These are phyloP conservation scores for Melopsittacus undulatus DNA, from an alignment of 2,797 vertebrate genomes.

Conservation along the genomic window DNA sequence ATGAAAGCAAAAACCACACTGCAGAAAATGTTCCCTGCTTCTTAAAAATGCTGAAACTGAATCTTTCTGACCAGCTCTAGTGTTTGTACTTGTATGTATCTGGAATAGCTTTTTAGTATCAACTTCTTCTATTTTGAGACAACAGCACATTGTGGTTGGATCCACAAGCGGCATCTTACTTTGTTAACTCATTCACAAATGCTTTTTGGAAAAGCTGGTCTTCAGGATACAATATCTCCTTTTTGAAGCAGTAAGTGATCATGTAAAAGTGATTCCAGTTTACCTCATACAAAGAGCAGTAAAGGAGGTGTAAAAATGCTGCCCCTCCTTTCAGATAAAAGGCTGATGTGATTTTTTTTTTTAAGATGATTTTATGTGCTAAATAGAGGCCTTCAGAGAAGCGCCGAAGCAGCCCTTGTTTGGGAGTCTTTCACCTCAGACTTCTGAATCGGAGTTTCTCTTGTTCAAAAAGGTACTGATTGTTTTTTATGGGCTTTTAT, in stretches of 20 bases:
- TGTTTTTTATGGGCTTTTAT: slow-evolving; percentile 66
- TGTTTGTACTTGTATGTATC: slow-evolving; percentile 69
- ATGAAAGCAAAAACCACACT: not conserved
- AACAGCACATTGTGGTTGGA: slow-evolving; percentile 60
- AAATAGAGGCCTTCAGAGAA: slow-evolving; percentile 71
- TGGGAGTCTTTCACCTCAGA: slow-evolving; percentile 56
- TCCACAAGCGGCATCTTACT: slow-evolving; percentile 42
- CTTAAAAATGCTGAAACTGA: slow-evolving; percentile 61
- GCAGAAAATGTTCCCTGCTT: not conserved
- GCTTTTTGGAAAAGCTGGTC: slow-evolving; percentile 62
- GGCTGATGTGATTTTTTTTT: slow-evolving; percentile 20
- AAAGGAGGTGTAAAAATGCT: not conserved
- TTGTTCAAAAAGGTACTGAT: slow-evolving; percentile 67
- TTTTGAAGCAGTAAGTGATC: slow-evolving; percentile 43
- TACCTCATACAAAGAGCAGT: slow-evolving; percentile 59
- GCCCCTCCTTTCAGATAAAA: not conserved
- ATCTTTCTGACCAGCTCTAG: slow-evolving; percentile 63
- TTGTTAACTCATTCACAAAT: slow-evolving; percentile 44
- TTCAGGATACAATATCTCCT: slow-evolving; percentile 57
- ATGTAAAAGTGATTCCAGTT: slow-evolving; percentile 63
- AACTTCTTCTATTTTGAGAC: slow-evolving; percentile 73
- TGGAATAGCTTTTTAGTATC: slow-evolving; percentile 77
- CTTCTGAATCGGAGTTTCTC: slow-evolving; percentile 57
- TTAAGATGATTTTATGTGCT: slow-evolving; percentile 41
- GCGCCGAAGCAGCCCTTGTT: slow-evolving; percentile 34